phyloP scores from a whole-genome alignment of 2,888 invertebrate species.

The Leptopilina drosophilae region DNA sequence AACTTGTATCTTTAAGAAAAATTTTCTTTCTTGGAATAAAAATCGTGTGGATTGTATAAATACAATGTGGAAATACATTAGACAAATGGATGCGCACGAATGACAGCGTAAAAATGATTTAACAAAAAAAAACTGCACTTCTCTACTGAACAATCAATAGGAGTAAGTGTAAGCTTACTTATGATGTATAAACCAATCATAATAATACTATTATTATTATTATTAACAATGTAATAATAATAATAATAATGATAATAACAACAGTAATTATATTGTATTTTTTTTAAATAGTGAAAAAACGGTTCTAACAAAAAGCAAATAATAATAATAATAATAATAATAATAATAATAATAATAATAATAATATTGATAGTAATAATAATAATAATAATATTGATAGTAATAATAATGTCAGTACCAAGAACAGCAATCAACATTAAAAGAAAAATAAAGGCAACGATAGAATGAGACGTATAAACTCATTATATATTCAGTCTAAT shows the following conservation, averaged over 20 bases:
- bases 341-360: too few species aligned
- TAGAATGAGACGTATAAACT: slow-evolving; percentile 34
- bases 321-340: background rate
- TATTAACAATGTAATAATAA: background rate
- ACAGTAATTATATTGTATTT: background rate
- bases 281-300: too few species aligned
- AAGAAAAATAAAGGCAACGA: slow-evolving; percentile 22
- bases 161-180: slow-evolving; percentile 1
- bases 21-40: background rate
- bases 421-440: slow-evolving; percentile 35
- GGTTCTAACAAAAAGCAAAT: too few species aligned
- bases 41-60: slow-evolving; percentile 32
- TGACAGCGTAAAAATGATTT: slow-evolving; percentile 12
- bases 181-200: slow-evolving; percentile 11
- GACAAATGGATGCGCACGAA: slow-evolving; percentile 11
- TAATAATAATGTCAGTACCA: slow-evolving; percentile 29
- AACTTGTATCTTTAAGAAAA: background rate
- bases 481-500: background rate
- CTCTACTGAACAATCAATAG: slow-evolving; percentile 32
- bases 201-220: background rate
- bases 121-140: slow-evolving; percentile 22
- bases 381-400: slow-evolving; percentile 8
- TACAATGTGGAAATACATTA: slow-evolving; percentile 3
- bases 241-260: background rate
- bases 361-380: slow-evolving; percentile 23